Conservation (phyloP, 1,140 invertebrate genomes). For the Dreissena rostriformis region DNA sequence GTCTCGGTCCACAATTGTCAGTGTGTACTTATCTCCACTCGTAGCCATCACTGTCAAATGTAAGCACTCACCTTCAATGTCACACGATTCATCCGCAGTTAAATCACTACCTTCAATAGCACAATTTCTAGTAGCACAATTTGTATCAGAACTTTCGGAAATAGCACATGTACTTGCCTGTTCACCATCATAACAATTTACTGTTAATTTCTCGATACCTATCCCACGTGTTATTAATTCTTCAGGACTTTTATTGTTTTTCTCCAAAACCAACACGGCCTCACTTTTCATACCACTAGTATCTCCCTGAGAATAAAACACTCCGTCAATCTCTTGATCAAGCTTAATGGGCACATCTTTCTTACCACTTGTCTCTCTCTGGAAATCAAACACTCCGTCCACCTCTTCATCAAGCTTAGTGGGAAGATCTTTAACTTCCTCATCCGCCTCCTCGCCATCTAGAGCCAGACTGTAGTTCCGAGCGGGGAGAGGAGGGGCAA, state of each 20-base stretch:
- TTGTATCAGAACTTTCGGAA: too few species aligned
- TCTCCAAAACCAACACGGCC: not conserved
- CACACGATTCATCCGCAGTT: not conserved
- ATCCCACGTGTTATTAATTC: not conserved
- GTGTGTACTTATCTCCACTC: constrained; percentile 5
- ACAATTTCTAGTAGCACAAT: too few species aligned
- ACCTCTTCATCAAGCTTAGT: not conserved
- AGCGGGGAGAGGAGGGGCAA: constrained; percentile 44
- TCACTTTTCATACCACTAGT: not conserved
- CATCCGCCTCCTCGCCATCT: constrained; percentile 39
- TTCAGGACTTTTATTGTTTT: not conserved
- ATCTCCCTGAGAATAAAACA: not conserved
- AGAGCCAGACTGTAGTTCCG: constrained; percentile 51
- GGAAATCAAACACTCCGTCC: constrained; percentile 25
- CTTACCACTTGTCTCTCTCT: not conserved
- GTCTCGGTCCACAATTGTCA: constrained; percentile 44
- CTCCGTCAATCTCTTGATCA: not conserved
- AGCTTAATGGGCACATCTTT: not conserved
- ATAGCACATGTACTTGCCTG: not conserved
- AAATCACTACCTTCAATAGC: too few species aligned
- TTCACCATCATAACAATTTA: constrained; percentile 1
- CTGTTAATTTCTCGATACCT: not conserved
- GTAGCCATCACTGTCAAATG: constrained; percentile 19
- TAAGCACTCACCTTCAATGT: not conserved
- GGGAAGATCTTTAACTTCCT: constrained; percentile 6